These are phyloP conservation scores for Panagrolaimus sp. DNA, from an alignment of 1,140 invertebrate genomes.

Conservation along the genomic window DNA sequence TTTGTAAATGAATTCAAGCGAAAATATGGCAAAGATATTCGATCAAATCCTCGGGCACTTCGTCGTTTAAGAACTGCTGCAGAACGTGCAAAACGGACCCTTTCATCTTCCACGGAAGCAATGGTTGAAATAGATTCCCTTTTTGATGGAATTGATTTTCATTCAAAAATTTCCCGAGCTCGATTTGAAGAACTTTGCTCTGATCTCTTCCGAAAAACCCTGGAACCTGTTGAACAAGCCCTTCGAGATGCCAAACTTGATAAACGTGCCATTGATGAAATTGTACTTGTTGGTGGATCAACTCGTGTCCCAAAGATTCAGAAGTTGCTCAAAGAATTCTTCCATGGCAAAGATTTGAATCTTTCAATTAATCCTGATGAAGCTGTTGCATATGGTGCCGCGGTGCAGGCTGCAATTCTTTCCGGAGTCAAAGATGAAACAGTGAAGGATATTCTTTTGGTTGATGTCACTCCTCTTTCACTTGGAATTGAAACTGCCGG, in stretches of 20 bases:
- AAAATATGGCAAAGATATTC: conserved; percentile 83
- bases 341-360: conserved; percentile 70
- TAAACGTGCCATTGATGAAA: conserved; percentile 74
- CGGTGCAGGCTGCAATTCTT: conserved; percentile 70
- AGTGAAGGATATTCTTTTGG: conserved; percentile 79
- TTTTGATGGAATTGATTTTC: conserved; percentile 92
- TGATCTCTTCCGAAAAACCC: conserved; percentile 78
- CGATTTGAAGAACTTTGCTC: conserved; percentile 88
- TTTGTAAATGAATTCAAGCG: conserved; percentile 93
- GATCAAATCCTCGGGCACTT: conserved; percentile 81
- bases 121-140: conserved; percentile 87
- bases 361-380: conserved; percentile 69
- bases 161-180: conserved; percentile 86
- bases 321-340: conserved; percentile 11
- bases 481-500: conserved; percentile 96
- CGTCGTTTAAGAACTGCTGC: conserved; percentile 84
- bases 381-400: conserved; percentile 62
- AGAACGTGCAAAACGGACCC: conserved; percentile 87
- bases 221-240: conserved; percentile 91
- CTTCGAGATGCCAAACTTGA: conserved; percentile 87
- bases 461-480: conserved; percentile 88
- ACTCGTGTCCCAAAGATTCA: conserved; percentile 14
- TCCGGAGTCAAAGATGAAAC: conserved; percentile 88
- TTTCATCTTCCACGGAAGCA: conserved; percentile 87
- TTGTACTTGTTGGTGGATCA: conserved; percentile 8